Percentiles rank a stretch among this genome's conserved stretches.
These are phyloP conservation scores for Onychostruthus taczanowskii DNA, from an alignment of 2,113 vertebrate species.

Conservation along the genomic window DNA sequence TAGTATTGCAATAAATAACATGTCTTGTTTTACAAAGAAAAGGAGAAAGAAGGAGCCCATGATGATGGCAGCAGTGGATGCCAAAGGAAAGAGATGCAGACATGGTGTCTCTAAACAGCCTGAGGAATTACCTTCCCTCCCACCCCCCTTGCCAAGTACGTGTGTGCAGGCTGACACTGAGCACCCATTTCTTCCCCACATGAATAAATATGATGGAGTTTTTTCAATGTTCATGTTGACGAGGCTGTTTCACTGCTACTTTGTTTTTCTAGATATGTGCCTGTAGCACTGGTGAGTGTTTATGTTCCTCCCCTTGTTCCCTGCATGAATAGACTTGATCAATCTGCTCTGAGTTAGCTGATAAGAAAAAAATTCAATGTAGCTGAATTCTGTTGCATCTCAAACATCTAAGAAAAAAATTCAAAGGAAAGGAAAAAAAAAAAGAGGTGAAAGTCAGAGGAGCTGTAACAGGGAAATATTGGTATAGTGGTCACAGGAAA, in stretches of 20 bases:
- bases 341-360: neutral
- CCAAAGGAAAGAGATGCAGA: neutral
- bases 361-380: neutral
- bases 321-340: neutral
- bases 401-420: neutral
- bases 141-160: neutral
- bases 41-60: neutral
- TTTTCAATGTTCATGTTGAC: neutral
- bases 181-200: neutral
- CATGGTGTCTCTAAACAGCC: accelerated
- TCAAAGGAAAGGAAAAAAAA: neutral
- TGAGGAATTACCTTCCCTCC: neutral
- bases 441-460: neutral
- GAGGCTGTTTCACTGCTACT: neutral
- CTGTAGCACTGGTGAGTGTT: neutral
- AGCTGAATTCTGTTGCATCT: neutral
- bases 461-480: neutral
- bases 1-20: neutral
- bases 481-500: neutral
- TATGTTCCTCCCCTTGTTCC: neutral
- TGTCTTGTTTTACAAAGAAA: neutral
- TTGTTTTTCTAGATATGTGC: neutral
- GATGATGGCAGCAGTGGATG: neutral
- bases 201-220: neutral
- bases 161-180: neutral